Conservation (phyloP, 2,113 vertebrate genomes). For the Taurulus bubalis region DNA sequence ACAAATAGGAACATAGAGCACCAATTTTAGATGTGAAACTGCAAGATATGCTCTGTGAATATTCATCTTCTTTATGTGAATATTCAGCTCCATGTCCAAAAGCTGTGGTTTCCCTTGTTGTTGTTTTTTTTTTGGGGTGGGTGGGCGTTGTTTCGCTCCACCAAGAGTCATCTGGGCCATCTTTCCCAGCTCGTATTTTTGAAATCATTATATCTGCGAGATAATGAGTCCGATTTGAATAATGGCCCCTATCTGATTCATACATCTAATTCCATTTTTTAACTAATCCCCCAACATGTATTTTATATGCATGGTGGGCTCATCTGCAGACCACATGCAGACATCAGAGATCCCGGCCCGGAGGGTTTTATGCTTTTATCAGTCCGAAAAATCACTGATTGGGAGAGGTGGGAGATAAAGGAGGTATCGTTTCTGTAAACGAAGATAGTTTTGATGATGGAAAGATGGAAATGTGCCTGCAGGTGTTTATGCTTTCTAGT, state of each 20-base stretch:
- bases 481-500: slow-evolving; percentile 12
- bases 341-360: slow-evolving; percentile 27
- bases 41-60: not conserved
- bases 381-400: slow-evolving; percentile 31
- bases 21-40: not conserved
- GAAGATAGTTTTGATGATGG: not conserved
- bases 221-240: slow-evolving; percentile 67
- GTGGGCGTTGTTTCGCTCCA: slow-evolving; percentile 17
- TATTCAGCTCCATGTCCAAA: slow-evolving; percentile 10
- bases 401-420: slow-evolving; percentile 7
- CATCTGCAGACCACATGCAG: slow-evolving; percentile 44
- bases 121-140: too few species aligned
- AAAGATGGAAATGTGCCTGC: not conserved
- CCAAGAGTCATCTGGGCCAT: slow-evolving; percentile 33
- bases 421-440: not conserved
- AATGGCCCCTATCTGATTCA: slow-evolving; percentile 64
- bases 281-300: slow-evolving; percentile 55
- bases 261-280: slow-evolving; percentile 53
- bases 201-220: slow-evolving; percentile 46
- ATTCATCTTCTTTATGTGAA: slow-evolving; percentile 16
- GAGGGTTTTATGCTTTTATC: slow-evolving; percentile 7
- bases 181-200: slow-evolving; percentile 32
- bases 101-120: not conserved
- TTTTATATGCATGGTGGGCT: slow-evolving; percentile 54
- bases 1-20: not conserved